These are phyloP conservation scores for Onthophagus sagittarius DNA, from an alignment of 2,888 invertebrate species.

Conservation along the genomic window DNA sequence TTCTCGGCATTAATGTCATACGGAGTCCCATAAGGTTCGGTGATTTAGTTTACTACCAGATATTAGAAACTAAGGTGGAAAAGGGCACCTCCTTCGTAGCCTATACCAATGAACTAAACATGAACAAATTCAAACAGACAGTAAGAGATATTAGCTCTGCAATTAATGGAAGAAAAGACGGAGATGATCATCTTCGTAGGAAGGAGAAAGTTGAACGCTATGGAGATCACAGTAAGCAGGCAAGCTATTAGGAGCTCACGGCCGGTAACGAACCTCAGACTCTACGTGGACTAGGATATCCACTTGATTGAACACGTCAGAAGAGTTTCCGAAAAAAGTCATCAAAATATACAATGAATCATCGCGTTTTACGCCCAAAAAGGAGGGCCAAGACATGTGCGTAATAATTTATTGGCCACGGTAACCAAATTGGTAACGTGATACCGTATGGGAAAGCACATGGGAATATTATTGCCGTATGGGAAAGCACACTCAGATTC, in stretches of 20 bases:
- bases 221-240: neutral
- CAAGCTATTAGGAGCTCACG: neutral
- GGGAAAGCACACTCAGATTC: too few relatives aligned
- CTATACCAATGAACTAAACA: slow-evolving; percentile 5
- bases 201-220: neutral
- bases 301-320: neutral
- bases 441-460: too few relatives aligned
- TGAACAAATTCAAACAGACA: neutral
- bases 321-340: neutral
- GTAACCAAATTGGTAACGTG: too few relatives aligned
- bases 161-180: neutral
- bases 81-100: neutral
- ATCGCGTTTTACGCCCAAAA: too few relatives aligned
- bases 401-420: too few relatives aligned
- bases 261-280: neutral
- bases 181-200: slow-evolving; percentile 1
- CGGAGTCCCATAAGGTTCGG: slow-evolving; percentile 21
- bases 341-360: too few relatives aligned
- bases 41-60: neutral
- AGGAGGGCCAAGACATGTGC: too few relatives aligned
- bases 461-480: too few relatives aligned
- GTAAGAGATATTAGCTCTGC: neutral
- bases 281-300: neutral
- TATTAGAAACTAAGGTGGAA: neutral
- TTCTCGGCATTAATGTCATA: neutral